Conservation (phyloP, 1,140 invertebrate species). For the Thalassaphorura encarpata region DNA sequence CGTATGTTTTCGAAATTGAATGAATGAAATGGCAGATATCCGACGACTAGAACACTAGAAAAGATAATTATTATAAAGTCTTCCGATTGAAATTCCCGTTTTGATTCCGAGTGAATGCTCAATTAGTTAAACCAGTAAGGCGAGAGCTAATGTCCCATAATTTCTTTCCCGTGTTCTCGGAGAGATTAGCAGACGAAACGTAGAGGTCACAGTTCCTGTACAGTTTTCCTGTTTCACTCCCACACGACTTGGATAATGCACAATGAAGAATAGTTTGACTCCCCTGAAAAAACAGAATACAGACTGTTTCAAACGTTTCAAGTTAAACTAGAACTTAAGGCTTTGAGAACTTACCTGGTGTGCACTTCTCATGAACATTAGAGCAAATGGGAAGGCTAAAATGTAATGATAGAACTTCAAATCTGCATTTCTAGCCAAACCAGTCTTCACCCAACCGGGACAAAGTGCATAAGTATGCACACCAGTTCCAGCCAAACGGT, state of each 20-base stretch:
- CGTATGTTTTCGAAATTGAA: too few relatives aligned
- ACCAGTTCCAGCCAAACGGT: constrained; percentile 38
- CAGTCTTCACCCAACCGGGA: constrained; percentile 40
- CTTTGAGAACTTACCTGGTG: constrained; percentile 5
- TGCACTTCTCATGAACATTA: neutral
- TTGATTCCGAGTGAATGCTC: too few relatives aligned
- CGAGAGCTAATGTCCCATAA: too few relatives aligned
- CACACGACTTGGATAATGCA: constrained; percentile 34
- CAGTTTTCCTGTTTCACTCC: too few relatives aligned
- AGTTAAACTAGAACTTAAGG: constrained; percentile 22
- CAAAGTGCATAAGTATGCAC: constrained; percentile 38
- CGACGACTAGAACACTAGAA: too few relatives aligned
- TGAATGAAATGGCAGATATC: too few relatives aligned
- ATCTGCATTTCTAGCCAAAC: constrained; percentile 35
- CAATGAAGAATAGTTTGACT: constrained; percentile 38
- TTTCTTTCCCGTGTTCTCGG: too few relatives aligned
- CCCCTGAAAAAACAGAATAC: constrained; percentile 32
- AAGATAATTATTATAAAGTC: too few relatives aligned
- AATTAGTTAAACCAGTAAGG: too few relatives aligned
- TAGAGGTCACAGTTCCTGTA: too few relatives aligned
- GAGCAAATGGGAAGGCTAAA: neutral
- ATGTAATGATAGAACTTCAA: constrained; percentile 18
- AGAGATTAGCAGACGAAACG: too few relatives aligned
- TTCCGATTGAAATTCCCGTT: too few relatives aligned
- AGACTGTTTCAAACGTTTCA: neutral